Evolutionary conservation across 1,140 invertebrate genomes (phyloP), one percentile per base, ranked within the genome.

Genomic region (Lerema accius): DNA sequence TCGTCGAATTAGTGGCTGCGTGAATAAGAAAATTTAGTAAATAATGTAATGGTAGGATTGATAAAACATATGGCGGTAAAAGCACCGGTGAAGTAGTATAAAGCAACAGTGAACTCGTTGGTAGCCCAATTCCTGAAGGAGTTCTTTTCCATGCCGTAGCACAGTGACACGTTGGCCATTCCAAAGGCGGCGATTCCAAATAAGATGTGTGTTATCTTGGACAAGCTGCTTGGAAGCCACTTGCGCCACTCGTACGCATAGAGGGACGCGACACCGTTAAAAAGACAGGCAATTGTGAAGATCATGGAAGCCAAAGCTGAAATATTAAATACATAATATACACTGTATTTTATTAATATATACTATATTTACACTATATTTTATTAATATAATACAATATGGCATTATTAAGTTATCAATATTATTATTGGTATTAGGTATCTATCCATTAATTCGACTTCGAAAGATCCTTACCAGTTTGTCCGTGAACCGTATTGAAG

Each of bases 401-500:
- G n/a, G n/a, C n/a, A n/a, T n/a, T n/a, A n/a, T n/a, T n/a, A n/a
- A n/a, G n/a, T n/a, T n/a, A n/a, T n/a, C n/a, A n/a, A n/a, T n/a
- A n/a, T n/a, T n/a, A n/a, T n/a, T n/a, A n/a, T n/a, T n/a, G n/a
- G n/a, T n/a, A n/a, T n/a, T n/a, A n/a, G n/a, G n/a, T n/a, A n/a
- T n/a, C n/a, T n/a, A n/a, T n/a, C n/a, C n/a, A 13, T 42, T 13
- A 4, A 13, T 42, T 42, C 6, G 15, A 17, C n/a, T n/a, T n/a
- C n/a, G n/a, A n/a, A n/a, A n/a, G n/a, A 45, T 19, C 10, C 73
- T 76, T 78, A 89, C 89, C 86, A 63, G 80, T 75, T 65, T 79
- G 73, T 48, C 83, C 86, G 68, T 91, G 89, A 4, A 73, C 35
- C 6, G 78, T 84, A n/a, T 75, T 70, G 63, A 79, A 90, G 55